Evolutionary conservation across 2,113 vertebrate species (phyloP).

Genomic region (Donacobius atricapilla): DNA sequence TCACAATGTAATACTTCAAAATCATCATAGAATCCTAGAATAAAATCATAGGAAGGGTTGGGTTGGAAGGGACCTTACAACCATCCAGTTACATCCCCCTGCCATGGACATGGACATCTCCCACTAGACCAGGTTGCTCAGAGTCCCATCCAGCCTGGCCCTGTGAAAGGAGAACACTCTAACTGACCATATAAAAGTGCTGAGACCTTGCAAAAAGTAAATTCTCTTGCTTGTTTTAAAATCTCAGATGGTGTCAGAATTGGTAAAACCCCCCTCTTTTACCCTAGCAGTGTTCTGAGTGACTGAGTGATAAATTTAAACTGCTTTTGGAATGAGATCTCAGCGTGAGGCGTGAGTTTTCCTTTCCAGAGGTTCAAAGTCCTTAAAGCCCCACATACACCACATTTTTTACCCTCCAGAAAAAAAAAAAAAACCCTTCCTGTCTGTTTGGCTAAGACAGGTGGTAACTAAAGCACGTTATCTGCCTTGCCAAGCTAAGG

Average conservation of each 20-base stretch:
- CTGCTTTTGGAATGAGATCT: not conserved
- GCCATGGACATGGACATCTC: not conserved
- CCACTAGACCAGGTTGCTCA: not conserved
- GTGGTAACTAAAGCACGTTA: not conserved
- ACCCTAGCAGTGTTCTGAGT: not conserved
- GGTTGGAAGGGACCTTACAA: not conserved
- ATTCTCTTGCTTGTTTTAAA: not conserved
- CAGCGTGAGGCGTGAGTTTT: not conserved
- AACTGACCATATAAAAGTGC: not conserved
- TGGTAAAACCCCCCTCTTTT: accelerated
- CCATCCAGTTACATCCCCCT: not conserved
- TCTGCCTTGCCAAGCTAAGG: not conserved
- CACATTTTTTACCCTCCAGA: not conserved
- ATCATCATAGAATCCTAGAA: not conserved
- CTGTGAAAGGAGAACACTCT: not conserved
- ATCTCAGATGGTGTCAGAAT: not conserved
- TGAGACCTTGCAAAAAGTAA: not conserved
- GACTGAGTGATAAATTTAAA: not conserved
- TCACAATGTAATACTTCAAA: not conserved
- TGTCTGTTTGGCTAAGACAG: not conserved
- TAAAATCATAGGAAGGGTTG: not conserved
- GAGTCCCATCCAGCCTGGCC: not conserved
- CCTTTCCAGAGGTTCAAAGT: not conserved
- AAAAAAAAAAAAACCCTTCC: not conserved
- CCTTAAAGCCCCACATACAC: not conserved